A percentile compares a stretch with the other conserved stretches of the same genome.
Conservation (phyloP, 1,140 invertebrate genomes). For the Scaptomyza graminum region DNA sequence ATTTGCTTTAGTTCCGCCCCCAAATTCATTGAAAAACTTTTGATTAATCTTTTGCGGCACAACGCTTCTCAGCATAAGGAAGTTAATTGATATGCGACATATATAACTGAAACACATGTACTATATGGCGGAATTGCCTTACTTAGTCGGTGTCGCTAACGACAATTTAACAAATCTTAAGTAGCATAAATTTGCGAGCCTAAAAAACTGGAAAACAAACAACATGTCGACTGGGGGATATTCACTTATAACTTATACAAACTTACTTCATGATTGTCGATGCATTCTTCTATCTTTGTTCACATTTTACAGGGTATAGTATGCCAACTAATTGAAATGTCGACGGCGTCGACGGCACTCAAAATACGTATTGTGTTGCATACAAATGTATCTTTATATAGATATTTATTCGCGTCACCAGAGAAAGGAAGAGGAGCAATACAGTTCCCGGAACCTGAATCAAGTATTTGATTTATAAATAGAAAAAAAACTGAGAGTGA, state of each 20-base stretch:
- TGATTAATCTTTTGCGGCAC: conserved; percentile 32
- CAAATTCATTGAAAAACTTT: conserved; percentile 23
- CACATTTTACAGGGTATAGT: no score
- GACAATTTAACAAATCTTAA: conserved; percentile 16
- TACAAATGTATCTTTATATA: conserved; percentile 6
- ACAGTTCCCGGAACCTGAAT: conserved; percentile 9
- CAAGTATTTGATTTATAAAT: conserved; percentile 13
- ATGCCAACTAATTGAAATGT: conserved; percentile 34
- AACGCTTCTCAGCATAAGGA: conserved; percentile 47
- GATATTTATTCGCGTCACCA: conserved; percentile 11
- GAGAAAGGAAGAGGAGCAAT: background rate
- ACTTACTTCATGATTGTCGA: no score
- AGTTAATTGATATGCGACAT: conserved; percentile 69
- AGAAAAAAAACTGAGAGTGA: background rate
- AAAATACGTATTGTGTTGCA: conserved; percentile 1
- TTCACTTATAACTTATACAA: no score
- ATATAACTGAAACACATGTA: background rate
- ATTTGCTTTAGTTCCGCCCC: conserved; percentile 55
- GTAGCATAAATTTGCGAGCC: background rate
- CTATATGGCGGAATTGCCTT: conserved; percentile 45
- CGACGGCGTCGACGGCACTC: conserved; percentile 9
- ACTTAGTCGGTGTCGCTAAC: conserved; percentile 43
- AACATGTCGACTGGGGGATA: background rate
- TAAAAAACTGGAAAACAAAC: background rate
- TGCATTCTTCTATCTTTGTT: no score